These are phyloP conservation scores for Tamandua tetradactyla DNA, from an alignment of 2,797 vertebrate genomes.

Conservation along the genomic window DNA sequence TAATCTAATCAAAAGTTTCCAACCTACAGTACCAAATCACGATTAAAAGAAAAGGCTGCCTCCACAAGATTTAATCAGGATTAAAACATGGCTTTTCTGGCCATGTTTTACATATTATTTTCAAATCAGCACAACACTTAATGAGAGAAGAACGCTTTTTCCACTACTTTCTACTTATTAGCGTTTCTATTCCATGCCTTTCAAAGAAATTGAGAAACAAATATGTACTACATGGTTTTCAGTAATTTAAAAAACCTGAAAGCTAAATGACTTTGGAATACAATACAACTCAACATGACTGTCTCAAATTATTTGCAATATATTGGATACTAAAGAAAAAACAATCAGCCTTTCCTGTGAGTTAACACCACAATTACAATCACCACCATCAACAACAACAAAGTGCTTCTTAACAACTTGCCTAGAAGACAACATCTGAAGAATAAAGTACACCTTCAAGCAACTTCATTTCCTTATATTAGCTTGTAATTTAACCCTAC, in stretches of 20 bases:
- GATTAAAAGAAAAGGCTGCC: too few species aligned
- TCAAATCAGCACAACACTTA: too few species aligned
- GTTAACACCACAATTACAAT: background rate
- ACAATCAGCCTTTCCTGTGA: background rate
- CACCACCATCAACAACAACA: background rate
- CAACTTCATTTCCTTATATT: background rate
- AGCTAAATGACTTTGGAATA: slow-evolving; percentile 21
- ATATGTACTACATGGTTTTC: background rate
- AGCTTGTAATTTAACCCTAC: slow-evolving; percentile 15
- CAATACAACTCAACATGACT: background rate
- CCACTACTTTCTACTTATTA: background rate
- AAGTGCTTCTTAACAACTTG: background rate
- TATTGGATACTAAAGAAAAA: background rate
- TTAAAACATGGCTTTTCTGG: too few species aligned
- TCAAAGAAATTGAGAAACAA: background rate
- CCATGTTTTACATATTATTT: too few species aligned
- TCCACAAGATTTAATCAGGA: too few species aligned
- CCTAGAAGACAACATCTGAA: background rate
- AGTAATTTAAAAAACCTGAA: background rate
- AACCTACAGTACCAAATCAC: too few species aligned
- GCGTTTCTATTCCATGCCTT: background rate
- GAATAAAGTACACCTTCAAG: background rate
- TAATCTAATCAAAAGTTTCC: too few species aligned
- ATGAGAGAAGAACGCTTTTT: slow-evolving; percentile 15
- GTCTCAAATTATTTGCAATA: background rate